These are phyloP conservation scores for Glomeris maerens DNA, from an alignment of 1,140 invertebrate genomes.

Conservation along the genomic window DNA sequence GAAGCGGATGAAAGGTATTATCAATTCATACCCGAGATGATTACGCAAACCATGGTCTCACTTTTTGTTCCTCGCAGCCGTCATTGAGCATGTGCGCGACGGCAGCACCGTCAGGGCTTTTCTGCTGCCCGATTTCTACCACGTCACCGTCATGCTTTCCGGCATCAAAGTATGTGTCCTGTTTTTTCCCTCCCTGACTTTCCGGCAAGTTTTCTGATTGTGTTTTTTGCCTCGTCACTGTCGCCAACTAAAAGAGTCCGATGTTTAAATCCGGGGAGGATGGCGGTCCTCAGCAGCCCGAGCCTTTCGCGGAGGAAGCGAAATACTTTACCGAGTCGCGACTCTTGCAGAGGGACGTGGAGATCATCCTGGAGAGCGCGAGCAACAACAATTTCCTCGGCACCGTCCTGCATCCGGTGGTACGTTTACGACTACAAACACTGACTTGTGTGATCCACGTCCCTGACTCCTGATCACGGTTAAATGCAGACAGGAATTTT, in stretches of 20 bases:
- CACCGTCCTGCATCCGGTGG: constrained; percentile 80
- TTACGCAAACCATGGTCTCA: background rate
- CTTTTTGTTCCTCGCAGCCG: constrained; percentile 40
- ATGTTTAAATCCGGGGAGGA: constrained; percentile 52
- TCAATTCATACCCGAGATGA: constrained; percentile 2
- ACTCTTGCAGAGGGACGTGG: constrained; percentile 81
- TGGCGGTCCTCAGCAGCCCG: constrained; percentile 45
- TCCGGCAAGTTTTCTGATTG: constrained; percentile 7
- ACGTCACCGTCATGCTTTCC: constrained; percentile 84
- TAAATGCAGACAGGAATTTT: too few relatives aligned
- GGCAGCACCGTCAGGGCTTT: constrained; percentile 86
- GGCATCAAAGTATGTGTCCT: constrained; percentile 59
- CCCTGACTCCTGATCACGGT: too few relatives aligned
- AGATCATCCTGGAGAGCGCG: constrained; percentile 78
- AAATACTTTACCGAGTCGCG: constrained; percentile 81
- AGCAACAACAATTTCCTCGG: constrained; percentile 84
- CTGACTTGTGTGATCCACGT: too few relatives aligned
- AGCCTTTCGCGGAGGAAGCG: constrained; percentile 60
- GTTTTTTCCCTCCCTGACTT: constrained; percentile 11
- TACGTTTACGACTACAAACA: too few relatives aligned
- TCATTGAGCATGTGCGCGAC: constrained; percentile 91
- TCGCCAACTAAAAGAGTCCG: constrained; percentile 42
- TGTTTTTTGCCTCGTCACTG: background rate
- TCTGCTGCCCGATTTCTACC: constrained; percentile 69
- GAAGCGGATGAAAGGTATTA: constrained; percentile 49